Evolutionary conservation across 2,888 invertebrate species (phyloP), one percentile per base, ranked within the genome.

Genomic region (Sminthurides aquaticus): DNA sequence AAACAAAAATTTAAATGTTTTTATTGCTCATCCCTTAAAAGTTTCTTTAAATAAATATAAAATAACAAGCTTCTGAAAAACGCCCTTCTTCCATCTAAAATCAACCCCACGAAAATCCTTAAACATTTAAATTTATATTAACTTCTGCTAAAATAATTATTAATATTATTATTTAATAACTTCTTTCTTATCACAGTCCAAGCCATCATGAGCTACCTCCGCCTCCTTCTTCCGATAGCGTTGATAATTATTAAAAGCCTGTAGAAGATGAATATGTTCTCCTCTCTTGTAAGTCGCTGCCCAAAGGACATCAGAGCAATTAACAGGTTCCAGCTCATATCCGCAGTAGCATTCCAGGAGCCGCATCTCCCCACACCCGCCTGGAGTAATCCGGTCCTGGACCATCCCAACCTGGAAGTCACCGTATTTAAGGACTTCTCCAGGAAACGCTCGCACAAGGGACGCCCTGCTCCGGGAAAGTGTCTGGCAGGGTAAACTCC

Each of bases 231-330:
- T 5, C 20, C 22, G 5, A 22, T 52, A 52, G 11, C 15, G 34
- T 56, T 57, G 63, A 63, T 57, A 57, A 25, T 11, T 27, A 24
- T 57, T 11, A 27, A 63, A 63, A 29, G 22, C 43, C 5, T 58
- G 28, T 1, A 63, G 22, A 1, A 63, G 25, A 49, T 22, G 3
- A 1, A 3, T 3, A 25, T 63, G 63, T 20, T 63, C 63, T 18
- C 63, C 63, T 2, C 63, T 11, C 24, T 63, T 63, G 49, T 63
- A 63, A 2, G 63, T 63, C 2, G 63, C 63, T 2, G 34, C 63
- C 58, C 48, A 63, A 2, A 63, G 52, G n/a, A 57, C 49, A n/a
- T 63, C 58, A 5, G 52, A 2, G 34, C 63, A 63, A 5, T 49
- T 27, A 20, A 63, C 58, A 18, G 18, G 52, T 20, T 52, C 52